phyloP scores from a whole-genome alignment of 1,140 invertebrate species.

The Drosophila erecta region DNA sequence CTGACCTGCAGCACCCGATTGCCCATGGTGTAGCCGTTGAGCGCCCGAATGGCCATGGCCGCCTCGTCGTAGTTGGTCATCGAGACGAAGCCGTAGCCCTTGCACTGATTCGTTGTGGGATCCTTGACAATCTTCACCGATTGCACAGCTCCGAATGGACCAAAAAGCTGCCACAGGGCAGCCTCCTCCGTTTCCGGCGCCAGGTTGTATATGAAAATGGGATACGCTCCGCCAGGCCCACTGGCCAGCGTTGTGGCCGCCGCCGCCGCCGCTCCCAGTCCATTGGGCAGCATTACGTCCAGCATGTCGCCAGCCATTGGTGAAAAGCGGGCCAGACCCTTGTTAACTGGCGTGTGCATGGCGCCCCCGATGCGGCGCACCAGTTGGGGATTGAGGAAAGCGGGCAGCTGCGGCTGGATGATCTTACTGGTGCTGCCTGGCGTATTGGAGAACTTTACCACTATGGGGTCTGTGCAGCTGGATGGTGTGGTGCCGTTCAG shows the following conservation, averaged over 20 bases:
- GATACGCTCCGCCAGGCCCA: slow-evolving; percentile 92
- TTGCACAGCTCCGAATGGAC: slow-evolving; percentile 99
- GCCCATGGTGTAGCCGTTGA: slow-evolving; percentile 98
- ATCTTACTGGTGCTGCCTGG: slow-evolving; percentile 86
- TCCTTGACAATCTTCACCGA: slow-evolving; percentile 99
- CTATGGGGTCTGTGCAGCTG: slow-evolving; percentile 87
- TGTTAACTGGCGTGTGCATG: slow-evolving; percentile 95
- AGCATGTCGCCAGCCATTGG: slow-evolving; percentile 92
- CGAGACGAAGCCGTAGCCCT: slow-evolving; percentile 99
- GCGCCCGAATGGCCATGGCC: slow-evolving; percentile 97
- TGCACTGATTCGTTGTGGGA: slow-evolving; percentile 99
- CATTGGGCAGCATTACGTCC: slow-evolving; percentile 91
- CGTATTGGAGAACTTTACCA: slow-evolving; percentile 88
- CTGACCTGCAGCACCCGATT: slow-evolving; percentile 99
- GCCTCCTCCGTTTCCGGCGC: slow-evolving; percentile 99
- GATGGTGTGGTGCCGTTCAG: slow-evolving; percentile 87
- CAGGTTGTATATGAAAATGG: slow-evolving; percentile 99
- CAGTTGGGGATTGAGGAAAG: slow-evolving; percentile 86
- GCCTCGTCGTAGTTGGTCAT: slow-evolving; percentile 99
- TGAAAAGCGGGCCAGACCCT: slow-evolving; percentile 94
- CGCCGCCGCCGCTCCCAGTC: slow-evolving; percentile 90
- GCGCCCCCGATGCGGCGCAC: slow-evolving; percentile 87
- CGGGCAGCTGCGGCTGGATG: slow-evolving; percentile 81
- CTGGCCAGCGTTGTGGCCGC: slow-evolving; percentile 87
- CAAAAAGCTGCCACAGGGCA: slow-evolving; percentile 99